Percentiles rank a stretch among this genome's conserved stretches.
Conservation (phyloP, 2,797 vertebrate species). For the Sus cebifrons region DNA sequence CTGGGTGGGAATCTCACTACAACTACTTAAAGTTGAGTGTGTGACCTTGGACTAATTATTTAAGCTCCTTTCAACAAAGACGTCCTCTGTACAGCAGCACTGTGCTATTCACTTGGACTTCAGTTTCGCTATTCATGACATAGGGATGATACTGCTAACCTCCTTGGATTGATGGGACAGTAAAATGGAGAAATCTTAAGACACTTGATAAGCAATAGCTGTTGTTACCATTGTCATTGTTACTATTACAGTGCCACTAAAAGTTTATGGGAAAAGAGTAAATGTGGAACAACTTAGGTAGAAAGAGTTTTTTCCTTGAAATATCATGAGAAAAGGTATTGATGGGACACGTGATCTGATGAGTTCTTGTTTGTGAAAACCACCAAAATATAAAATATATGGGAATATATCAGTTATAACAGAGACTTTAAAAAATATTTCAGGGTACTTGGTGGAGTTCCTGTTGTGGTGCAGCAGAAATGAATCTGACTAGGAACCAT, state of each 20-base stretch:
- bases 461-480: too few relatives aligned
- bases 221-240: not conserved
- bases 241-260: constrained; percentile 1
- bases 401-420: constrained; percentile 71
- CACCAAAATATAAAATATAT: constrained; percentile 51
- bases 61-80: constrained; percentile 27
- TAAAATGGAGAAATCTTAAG: constrained; percentile 48
- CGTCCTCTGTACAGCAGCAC: not conserved
- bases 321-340: constrained; percentile 38
- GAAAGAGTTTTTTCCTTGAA: constrained; percentile 31
- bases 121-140: not conserved
- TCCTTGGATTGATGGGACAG: constrained; percentile 1
- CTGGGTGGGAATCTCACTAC: not conserved
- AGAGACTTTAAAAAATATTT: constrained; percentile 70
- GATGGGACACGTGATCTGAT: constrained; percentile 62
- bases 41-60: constrained; percentile 18
- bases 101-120: constrained; percentile 43
- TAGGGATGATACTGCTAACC: not conserved
- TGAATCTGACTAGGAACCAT: too few relatives aligned
- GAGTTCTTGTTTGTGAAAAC: constrained; percentile 70
- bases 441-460: not conserved
- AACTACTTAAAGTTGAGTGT: constrained; percentile 48
- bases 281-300: constrained; percentile 56
- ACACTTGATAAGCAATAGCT: constrained; percentile 4
- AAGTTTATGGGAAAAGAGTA: constrained; percentile 70